phyloP scores from a whole-genome alignment of 1,140 invertebrate species.

The Cydia fagiglandana region DNA sequence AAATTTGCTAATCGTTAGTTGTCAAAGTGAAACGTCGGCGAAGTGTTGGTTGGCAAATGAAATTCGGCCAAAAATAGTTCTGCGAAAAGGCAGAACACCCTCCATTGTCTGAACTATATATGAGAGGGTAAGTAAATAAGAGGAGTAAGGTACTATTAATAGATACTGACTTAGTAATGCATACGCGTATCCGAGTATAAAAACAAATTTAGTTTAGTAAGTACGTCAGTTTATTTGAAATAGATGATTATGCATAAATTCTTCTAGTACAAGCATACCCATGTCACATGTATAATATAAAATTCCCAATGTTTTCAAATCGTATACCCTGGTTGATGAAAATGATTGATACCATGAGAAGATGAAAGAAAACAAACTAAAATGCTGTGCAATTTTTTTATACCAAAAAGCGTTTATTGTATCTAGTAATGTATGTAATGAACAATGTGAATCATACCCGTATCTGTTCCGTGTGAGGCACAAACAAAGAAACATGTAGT shows the following conservation, averaged over 20 bases:
- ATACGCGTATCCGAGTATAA: neutral
- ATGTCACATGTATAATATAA: neutral
- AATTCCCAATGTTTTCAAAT: neutral
- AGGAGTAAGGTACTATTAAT: no score
- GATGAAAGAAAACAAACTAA: neutral
- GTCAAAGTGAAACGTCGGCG: no score
- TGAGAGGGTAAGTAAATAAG: no score
- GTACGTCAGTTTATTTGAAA: neutral
- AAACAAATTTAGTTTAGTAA: neutral
- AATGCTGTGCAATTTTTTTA: neutral
- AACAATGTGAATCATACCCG: slow-evolving; percentile 59
- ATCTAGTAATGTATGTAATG: slow-evolving; percentile 16
- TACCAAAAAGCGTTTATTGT: slow-evolving; percentile 10
- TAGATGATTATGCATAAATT: neutral
- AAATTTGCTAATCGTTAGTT: no score
- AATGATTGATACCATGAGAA: neutral
- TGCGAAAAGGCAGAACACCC: no score
- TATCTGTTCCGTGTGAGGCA: slow-evolving; percentile 65
- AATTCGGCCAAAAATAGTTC: no score
- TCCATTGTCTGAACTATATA: no score
- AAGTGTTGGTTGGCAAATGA: no score
- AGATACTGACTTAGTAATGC: neutral
- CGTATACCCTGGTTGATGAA: neutral
- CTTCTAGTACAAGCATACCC: neutral
- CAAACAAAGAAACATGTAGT: slow-evolving; percentile 43